Conservation (phyloP, 2,113 vertebrate genomes). For the Sinocyclocheilus grahami region DNA sequence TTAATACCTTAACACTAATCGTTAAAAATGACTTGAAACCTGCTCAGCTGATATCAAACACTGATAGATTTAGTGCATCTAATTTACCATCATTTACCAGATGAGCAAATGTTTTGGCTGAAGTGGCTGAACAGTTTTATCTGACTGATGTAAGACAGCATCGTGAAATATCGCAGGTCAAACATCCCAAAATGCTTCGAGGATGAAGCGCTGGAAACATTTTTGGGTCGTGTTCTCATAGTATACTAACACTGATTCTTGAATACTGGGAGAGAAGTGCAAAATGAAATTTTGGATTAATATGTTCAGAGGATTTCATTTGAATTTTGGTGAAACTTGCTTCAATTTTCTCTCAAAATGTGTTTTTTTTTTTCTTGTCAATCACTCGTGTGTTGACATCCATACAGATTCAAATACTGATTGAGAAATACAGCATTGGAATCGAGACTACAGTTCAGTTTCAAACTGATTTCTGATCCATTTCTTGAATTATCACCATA, state of each 20-base stretch:
- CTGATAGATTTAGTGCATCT: neutral
- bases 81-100: neutral
- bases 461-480: neutral
- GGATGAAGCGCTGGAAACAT: neutral
- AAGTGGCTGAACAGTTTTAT: constrained; percentile 8
- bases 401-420: neutral
- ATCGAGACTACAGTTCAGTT: neutral
- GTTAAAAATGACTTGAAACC: neutral
- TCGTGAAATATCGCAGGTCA: constrained; percentile 4
- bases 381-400: neutral
- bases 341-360: neutral
- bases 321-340: neutral
- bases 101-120: neutral
- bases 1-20: neutral
- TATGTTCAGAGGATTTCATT: neutral
- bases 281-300: neutral
- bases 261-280: neutral
- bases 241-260: neutral
- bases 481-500: neutral
- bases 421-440: neutral
- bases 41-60: neutral
- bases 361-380: neutral
- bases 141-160: constrained; percentile 26
- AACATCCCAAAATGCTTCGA: neutral
- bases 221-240: neutral